phyloP scores from a whole-genome alignment of 2,113 vertebrate species.

The Sminthopsis crassicaudata region DNA sequence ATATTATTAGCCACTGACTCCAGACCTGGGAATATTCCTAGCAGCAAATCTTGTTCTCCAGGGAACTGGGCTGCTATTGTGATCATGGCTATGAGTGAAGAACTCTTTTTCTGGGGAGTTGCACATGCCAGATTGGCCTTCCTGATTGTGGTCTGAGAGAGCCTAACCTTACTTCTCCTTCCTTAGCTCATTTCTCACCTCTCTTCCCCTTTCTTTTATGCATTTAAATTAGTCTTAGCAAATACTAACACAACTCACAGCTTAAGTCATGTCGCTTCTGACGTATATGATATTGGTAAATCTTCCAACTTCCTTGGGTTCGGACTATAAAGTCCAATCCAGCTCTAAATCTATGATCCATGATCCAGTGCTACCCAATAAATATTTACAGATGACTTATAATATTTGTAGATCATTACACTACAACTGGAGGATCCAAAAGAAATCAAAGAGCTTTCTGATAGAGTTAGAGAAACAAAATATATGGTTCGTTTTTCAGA shows the following conservation, averaged over 20 bases:
- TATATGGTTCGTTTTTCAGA: not conserved
- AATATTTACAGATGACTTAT: not conserved
- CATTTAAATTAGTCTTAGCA: not conserved
- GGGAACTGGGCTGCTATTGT: not conserved
- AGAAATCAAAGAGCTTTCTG: not conserved
- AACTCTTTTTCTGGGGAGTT: not conserved
- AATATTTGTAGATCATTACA: not conserved
- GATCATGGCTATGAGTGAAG: not conserved
- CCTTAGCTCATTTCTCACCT: not conserved
- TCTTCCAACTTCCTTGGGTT: not conserved
- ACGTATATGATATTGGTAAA: not conserved
- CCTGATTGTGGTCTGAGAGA: not conserved
- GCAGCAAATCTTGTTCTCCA: not conserved
- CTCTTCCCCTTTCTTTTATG: not conserved
- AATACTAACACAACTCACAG: not conserved
- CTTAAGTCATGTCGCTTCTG: not conserved
- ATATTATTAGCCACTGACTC: not conserved
- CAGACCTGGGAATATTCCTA: not conserved
- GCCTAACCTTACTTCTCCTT: not conserved
- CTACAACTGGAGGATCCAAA: not conserved
- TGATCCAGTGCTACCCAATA: not conserved
- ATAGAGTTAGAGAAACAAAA: not conserved
- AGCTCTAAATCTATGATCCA: not conserved
- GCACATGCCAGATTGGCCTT: not conserved
- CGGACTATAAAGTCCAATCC: not conserved